Evolutionary conservation across 2,113 vertebrate species (phyloP), one percentile per base, ranked within the genome.

Genomic region (Tragelaphus scriptus): DNA sequence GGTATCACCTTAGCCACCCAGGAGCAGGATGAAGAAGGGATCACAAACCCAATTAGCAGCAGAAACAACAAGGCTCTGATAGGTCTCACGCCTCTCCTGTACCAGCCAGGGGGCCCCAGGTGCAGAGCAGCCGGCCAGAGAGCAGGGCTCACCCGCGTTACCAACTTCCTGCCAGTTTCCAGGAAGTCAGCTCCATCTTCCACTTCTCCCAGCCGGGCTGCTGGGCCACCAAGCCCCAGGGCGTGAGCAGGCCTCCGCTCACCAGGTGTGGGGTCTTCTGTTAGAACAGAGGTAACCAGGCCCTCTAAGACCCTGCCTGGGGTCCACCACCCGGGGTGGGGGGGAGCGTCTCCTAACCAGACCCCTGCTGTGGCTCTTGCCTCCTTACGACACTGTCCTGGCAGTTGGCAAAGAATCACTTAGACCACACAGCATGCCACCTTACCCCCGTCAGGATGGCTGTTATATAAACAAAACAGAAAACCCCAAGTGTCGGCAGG

Each of bases 11-110:
- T 10, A 10, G 30, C 36, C 28, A 19, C 12, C 30, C 26, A 11
- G 53, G 4, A 49, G 40, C 0, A 26, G 40, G 30, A 16, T 7
- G 40, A 7, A 15, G 13, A 2, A 44, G 53, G 51, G 40, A 2
- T 2, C 7, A 8, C 36, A 44, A 63, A 5, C 12, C 28, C 63
- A 1, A 0, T 0, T 7, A 4, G 26, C 4, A 19, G 2, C 44
- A 51, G 58, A 26, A 51, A 13, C 5, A 16, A 15, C 10, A 2
- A 26, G 61, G 5, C 26, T 61, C 15, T 14, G 56, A 49, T 15
- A 26, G 44, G 84, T 17, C 28, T 9, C 4, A 0, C 0, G 0
- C 1, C 58, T 44, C 28, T 15, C 53, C 15, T 2, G 2, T 16
- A 9, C 77, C 13, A 0, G 21, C 65, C 26, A 2, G 17, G 32